These are phyloP conservation scores for Zaprionus inermis DNA, from an alignment of 1,140 invertebrate species.

Conservation along the genomic window DNA sequence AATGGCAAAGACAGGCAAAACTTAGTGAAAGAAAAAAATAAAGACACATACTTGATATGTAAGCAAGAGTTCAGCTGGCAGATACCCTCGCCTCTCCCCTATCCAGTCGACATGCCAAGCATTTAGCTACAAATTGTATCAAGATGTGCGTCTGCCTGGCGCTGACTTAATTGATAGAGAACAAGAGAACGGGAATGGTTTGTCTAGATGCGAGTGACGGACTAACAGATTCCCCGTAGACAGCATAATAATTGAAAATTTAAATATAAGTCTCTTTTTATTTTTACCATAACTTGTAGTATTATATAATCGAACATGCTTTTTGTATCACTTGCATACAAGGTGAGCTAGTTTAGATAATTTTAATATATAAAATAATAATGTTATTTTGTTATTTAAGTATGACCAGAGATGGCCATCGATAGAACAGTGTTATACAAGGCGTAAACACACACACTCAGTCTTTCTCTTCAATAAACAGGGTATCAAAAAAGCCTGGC, in stretches of 20 bases:
- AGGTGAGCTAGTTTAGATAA: too few species aligned
- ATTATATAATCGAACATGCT: too few species aligned
- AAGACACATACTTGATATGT: not conserved
- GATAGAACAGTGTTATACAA: too few species aligned
- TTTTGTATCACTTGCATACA: too few species aligned
- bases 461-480: not conserved
- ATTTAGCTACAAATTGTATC: slow-evolving; percentile 64
- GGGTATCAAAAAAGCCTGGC: slow-evolving; percentile 20
- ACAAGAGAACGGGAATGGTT: slow-evolving; percentile 13
- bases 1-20: slow-evolving; percentile 23
- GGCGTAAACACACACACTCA: too few species aligned
- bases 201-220: not conserved
- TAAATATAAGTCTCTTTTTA: too few species aligned
- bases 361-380: too few species aligned
- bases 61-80: slow-evolving; percentile 10
- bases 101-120: slow-evolving; percentile 32
- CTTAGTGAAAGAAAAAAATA: slow-evolving; percentile 13
- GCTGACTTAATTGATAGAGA: slow-evolving; percentile 69
- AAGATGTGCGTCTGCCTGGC: slow-evolving; percentile 54
- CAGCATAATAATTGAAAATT: too few species aligned
- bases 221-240: not conserved
- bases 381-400: too few species aligned
- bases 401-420: too few species aligned
- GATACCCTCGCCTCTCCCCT: not conserved
- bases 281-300: too few species aligned